Conservation (phyloP, 2,797 vertebrate species). For the Brachyalestes nurse region DNA sequence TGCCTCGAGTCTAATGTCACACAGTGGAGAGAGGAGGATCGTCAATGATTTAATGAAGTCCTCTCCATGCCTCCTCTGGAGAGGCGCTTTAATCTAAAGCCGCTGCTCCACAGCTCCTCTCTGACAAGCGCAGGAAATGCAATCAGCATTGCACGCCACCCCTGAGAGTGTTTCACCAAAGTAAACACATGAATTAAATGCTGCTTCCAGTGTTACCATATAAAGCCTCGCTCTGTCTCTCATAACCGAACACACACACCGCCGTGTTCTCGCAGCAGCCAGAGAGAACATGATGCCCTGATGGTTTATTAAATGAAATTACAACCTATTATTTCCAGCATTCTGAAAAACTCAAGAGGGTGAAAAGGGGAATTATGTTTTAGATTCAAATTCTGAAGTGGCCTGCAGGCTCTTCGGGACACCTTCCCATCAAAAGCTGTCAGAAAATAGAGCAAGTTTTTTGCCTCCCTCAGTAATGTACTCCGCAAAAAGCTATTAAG, state of each 20-base stretch:
- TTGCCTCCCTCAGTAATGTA: not conserved
- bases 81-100: conserved; percentile 58
- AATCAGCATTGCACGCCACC: conserved; percentile 53
- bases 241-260: conserved; percentile 17
- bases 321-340: conserved; percentile 29
- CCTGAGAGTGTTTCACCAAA: conserved; percentile 46
- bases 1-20: conserved; percentile 42
- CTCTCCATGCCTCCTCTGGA: conserved; percentile 51
- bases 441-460: too few species aligned
- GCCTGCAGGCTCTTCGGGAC: conserved; percentile 13
- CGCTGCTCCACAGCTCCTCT: conserved; percentile 43
- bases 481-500: not conserved
- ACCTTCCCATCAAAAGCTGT: conserved; percentile 1
- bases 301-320: conserved; percentile 39
- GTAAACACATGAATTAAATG: conserved; percentile 52
- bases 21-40: conserved; percentile 41
- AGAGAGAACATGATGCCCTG: conserved; percentile 18
- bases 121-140: conserved; percentile 58
- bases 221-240: conserved; percentile 13
- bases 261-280: not conserved
- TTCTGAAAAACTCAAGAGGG: conserved; percentile 24
- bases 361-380: not conserved
- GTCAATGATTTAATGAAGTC: conserved; percentile 62
- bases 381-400: conserved; percentile 25
- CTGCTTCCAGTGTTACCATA: conserved; percentile 10